These are phyloP conservation scores for Armadillidium nasatum DNA, from an alignment of 1,140 invertebrate genomes.

Conservation along the genomic window DNA sequence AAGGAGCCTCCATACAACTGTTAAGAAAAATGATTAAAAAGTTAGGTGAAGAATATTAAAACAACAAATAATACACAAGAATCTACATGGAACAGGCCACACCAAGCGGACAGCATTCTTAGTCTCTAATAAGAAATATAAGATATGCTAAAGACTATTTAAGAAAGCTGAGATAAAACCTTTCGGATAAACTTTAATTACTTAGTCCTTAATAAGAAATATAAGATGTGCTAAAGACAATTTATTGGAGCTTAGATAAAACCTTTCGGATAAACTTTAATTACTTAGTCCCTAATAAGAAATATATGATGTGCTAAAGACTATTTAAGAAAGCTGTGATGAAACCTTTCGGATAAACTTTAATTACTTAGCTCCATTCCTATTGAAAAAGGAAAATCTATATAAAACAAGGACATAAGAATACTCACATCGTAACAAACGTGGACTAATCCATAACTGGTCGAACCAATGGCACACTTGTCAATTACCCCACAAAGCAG, in stretches of 20 bases:
- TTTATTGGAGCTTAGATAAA: background rate
- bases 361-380: too few species aligned
- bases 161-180: too few species aligned
- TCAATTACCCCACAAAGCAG: constrained; percentile 90
- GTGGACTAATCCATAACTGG: constrained; percentile 87
- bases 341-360: too few species aligned
- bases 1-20: constrained; percentile 82
- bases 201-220: background rate
- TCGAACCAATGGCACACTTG: constrained; percentile 93
- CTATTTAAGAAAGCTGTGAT: background rate
- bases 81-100: too few species aligned
- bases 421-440: constrained; percentile 68
- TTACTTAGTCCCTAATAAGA: background rate
- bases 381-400: too few species aligned
- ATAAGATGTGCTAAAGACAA: constrained; percentile 40
- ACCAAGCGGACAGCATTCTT: too few species aligned
- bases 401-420: background rate
- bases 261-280: too few species aligned
- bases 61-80: background rate
- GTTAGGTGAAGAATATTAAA: background rate
- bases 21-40: constrained; percentile 29
- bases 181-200: too few species aligned
- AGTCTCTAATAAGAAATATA: constrained; percentile 21
- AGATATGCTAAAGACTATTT: constrained; percentile 33
- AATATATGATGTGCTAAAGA: constrained; percentile 39